Conservation (phyloP, 2,113 vertebrate species). For the Zapornia atra region DNA sequence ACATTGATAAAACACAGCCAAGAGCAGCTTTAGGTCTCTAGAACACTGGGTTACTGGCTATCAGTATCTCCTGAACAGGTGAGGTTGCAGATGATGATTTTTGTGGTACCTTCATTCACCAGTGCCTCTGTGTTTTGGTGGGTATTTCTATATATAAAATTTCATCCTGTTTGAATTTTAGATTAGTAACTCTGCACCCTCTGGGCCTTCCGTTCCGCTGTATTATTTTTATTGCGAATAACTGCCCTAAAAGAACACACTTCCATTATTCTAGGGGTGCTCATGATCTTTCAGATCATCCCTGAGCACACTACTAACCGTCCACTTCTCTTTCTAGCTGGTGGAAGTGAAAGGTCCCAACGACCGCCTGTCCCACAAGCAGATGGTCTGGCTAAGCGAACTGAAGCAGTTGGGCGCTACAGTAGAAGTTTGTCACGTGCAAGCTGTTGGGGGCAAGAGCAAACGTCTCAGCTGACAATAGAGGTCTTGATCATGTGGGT, state of each 20-base stretch:
- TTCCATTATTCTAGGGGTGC: not conserved
- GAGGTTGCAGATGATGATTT: not conserved
- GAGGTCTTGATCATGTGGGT: not conserved
- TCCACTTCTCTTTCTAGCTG: constrained; percentile 74
- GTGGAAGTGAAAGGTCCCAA: constrained; percentile 96
- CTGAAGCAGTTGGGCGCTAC: constrained; percentile 85
- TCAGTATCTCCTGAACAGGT: not conserved
- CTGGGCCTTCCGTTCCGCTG: fast-evolving
- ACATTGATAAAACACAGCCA: not conserved
- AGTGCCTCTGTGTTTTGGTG: not conserved
- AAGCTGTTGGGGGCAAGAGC: constrained; percentile 82
- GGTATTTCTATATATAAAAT: not conserved
- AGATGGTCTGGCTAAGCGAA: constrained; percentile 92
- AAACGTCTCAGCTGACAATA: constrained; percentile 65
- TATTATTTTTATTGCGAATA: not conserved
- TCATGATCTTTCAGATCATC: not conserved
- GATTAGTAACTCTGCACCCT: not conserved
- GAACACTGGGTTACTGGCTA: not conserved
- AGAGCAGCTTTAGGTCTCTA: not conserved
- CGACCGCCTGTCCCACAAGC: constrained; percentile 92
- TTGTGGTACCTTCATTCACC: not conserved
- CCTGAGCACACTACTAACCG: not conserved
- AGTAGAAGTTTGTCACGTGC: constrained; percentile 94
- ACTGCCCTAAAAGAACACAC: not conserved
- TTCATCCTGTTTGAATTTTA: not conserved